phyloP scores from a whole-genome alignment of 92 coral and sea anemone genomes.

The Epizoanthus rinbou region DNA sequence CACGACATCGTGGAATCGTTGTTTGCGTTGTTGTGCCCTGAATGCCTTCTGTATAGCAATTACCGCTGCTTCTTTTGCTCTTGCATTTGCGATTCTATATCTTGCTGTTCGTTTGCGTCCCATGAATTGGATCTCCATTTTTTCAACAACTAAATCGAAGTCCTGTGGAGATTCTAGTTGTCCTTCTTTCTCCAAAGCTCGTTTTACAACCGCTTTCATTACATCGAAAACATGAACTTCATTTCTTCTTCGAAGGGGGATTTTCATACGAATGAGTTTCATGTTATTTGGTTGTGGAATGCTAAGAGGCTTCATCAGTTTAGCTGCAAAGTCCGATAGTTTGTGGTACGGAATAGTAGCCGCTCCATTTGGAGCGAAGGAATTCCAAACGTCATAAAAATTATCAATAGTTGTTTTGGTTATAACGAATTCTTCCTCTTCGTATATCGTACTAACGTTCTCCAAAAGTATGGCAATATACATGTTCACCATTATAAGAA shows the following conservation, averaged over 20 bases:
- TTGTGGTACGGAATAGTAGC: slow-evolving; percentile 75
- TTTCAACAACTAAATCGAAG: slow-evolving; percentile 68
- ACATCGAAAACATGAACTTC: slow-evolving; percentile 88
- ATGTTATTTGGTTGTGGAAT: slow-evolving; percentile 78
- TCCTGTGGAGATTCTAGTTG: slow-evolving; percentile 84
- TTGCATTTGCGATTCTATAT: not conserved
- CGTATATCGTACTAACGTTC: slow-evolving; percentile 85
- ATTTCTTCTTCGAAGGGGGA: slow-evolving; percentile 82
- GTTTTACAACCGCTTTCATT: slow-evolving; percentile 81
- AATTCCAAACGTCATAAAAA: slow-evolving; percentile 83
- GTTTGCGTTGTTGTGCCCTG: slow-evolving; percentile 15
- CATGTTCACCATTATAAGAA: slow-evolving; percentile 90
- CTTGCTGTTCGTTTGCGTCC: not conserved
- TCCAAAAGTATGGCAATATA: slow-evolving; percentile 93
- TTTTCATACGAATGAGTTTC: slow-evolving; percentile 68
- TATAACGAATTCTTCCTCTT: slow-evolving; percentile 82
- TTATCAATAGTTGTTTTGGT: slow-evolving; percentile 82
- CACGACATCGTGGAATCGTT: not conserved
- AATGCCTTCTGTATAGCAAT: slow-evolving; percentile 24
- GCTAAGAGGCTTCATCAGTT: slow-evolving; percentile 76
- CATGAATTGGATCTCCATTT: slow-evolving; percentile 77
- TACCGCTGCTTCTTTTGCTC: slow-evolving; percentile 2
- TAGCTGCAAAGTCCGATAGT: slow-evolving; percentile 71
- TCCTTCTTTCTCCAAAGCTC: slow-evolving; percentile 64
- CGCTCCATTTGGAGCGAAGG: slow-evolving; percentile 82